Conservation (phyloP, 2,888 invertebrate species). For the Epirrhoe alternata region DNA sequence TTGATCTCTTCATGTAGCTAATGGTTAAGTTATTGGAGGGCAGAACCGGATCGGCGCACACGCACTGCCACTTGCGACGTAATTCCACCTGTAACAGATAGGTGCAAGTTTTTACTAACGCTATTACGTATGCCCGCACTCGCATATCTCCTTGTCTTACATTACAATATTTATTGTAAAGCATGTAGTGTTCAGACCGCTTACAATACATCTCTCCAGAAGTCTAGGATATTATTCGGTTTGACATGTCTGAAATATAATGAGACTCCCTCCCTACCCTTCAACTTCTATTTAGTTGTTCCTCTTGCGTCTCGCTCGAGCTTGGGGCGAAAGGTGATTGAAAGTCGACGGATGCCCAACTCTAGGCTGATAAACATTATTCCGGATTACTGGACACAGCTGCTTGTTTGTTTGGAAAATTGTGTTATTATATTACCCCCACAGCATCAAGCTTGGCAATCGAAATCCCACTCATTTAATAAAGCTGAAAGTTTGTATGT, state of each 20-base stretch:
- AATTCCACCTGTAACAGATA: constrained; percentile 70
- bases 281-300: constrained; percentile 55
- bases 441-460: too few relatives aligned
- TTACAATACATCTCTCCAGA: constrained; percentile 34
- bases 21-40: constrained; percentile 56
- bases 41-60: constrained; percentile 65
- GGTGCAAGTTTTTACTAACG: constrained; percentile 68
- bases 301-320: constrained; percentile 41
- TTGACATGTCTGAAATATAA: constrained; percentile 54
- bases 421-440: too few relatives aligned
- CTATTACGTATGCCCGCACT: constrained; percentile 36
- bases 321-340: constrained; percentile 64
- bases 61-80: constrained; percentile 59
- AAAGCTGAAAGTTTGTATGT: too few relatives aligned
- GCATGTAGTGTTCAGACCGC: constrained; percentile 23
- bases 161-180: constrained; percentile 17
- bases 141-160: constrained; percentile 21
- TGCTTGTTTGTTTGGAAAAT: constrained; percentile 71
- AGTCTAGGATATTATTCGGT: constrained; percentile 45
- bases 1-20: constrained; percentile 47
- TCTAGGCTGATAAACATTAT: constrained; percentile 63
- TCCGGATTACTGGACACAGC: constrained; percentile 66
- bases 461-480: too few relatives aligned
- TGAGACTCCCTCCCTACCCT: constrained; percentile 51
- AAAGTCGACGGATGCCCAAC: constrained; percentile 66